Percentiles rank a stretch among this genome's conserved stretches.
Evolutionary conservation across 64 coral and sea anemone genomes (phyloP).

Genomic region (Stichodactyla mertensii): DNA sequence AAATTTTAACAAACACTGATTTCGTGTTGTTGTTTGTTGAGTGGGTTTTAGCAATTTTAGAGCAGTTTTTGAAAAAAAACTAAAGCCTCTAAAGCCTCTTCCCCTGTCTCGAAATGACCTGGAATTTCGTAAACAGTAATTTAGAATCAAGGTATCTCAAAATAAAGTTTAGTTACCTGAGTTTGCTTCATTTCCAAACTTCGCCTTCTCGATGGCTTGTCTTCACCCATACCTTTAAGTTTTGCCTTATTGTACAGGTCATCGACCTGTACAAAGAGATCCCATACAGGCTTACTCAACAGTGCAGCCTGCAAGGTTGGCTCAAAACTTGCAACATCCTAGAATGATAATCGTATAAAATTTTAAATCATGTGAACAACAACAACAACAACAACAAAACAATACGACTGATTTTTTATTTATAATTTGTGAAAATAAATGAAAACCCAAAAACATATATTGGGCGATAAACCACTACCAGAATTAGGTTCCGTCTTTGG

Average conservation of each 20-base stretch:
- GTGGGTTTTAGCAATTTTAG: too few relatives aligned
- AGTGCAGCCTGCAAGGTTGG: slow-evolving; percentile 27
- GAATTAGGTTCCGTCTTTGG: not conserved
- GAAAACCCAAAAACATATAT: too few relatives aligned
- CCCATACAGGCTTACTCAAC: not conserved
- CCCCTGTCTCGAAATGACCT: too few relatives aligned
- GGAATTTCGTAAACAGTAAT: too few relatives aligned
- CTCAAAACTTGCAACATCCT: slow-evolving; percentile 12
- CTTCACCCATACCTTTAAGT: not conserved
- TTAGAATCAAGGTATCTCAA: too few relatives aligned
- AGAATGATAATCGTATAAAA: not conserved
- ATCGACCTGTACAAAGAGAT: not conserved
- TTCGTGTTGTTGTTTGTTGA: too few relatives aligned
- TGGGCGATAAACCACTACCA: too few relatives aligned
- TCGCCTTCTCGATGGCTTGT: slow-evolving; percentile 23
- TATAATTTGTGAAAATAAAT: not conserved
- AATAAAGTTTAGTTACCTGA: not conserved
- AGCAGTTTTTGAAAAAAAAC: too few relatives aligned
- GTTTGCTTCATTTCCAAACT: slow-evolving; percentile 5
- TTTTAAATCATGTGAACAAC: not conserved
- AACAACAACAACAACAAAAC: not conserved
- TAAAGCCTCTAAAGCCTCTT: too few relatives aligned
- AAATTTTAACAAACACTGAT: too few relatives aligned
- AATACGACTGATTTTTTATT: not conserved
- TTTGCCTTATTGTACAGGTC: not conserved